Conservation (phyloP, 2,888 invertebrate genomes). For the Chloromyia formosa region DNA sequence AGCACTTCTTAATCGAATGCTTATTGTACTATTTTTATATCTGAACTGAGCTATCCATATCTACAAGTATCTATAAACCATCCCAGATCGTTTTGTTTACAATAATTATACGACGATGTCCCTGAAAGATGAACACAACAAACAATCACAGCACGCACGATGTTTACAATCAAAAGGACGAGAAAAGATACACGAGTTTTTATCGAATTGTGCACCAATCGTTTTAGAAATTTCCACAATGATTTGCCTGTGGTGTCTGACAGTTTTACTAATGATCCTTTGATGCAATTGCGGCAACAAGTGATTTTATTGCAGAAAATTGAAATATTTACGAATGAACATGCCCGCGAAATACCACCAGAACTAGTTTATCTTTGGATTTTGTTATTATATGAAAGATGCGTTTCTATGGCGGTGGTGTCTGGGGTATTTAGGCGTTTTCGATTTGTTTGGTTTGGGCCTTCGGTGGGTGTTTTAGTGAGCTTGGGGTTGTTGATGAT, state of each 20-base stretch:
- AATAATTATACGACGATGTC: slow-evolving; percentile 27
- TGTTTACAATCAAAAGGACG: slow-evolving; percentile 27
- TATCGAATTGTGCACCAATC: not conserved
- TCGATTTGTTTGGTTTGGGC: slow-evolving; percentile 13
- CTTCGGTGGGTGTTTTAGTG: no score
- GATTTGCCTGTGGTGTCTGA: not conserved
- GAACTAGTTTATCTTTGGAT: not conserved
- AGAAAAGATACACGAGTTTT: not conserved
- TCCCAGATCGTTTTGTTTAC: slow-evolving; percentile 28
- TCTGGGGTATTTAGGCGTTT: slow-evolving; percentile 3
- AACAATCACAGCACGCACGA: slow-evolving; percentile 21
- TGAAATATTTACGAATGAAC: not conserved
- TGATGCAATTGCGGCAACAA: slow-evolving; percentile 15
- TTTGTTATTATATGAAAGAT: slow-evolving; percentile 27
- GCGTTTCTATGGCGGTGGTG: slow-evolving; percentile 27
- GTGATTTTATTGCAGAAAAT: not conserved
- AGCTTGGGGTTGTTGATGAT: no score
- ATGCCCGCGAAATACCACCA: not conserved
- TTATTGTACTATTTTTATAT: no score
- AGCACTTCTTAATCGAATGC: not conserved
- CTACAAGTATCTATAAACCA: no score
- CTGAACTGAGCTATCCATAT: no score
- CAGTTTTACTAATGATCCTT: slow-evolving; percentile 46
- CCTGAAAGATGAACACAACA: not conserved
- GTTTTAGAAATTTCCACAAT: not conserved